A percentile compares a stretch with the other conserved stretches of the same genome.
Evolutionary conservation across 2,888 invertebrate species (phyloP).

Genomic region (Liopterus haemorrhoidalis): DNA sequence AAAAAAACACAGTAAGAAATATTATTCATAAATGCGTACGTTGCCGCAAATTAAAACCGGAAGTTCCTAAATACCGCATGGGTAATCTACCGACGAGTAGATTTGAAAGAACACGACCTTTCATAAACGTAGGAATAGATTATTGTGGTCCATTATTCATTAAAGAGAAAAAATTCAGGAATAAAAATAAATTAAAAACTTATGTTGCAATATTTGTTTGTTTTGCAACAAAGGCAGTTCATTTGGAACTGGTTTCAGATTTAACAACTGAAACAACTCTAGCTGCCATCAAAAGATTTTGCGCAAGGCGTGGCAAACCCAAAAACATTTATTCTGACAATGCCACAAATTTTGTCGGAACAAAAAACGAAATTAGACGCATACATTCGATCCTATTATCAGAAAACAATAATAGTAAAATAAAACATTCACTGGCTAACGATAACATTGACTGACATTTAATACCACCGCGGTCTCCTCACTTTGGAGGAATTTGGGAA

Average conservation of each 20-base stretch:
- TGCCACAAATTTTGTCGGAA: slow-evolving; percentile 6
- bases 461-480: background rate
- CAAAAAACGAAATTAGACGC: slow-evolving; percentile 2
- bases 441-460: slow-evolving; percentile 1
- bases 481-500: slow-evolving; percentile 5
- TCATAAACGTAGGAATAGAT: background rate
- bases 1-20: slow-evolving; percentile 4
- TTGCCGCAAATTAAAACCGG: background rate
- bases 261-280: background rate
- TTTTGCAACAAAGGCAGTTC: slow-evolving; percentile 2
- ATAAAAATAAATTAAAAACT: background rate
- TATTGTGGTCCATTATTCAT: slow-evolving; percentile 1
- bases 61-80: background rate
- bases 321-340: slow-evolving; percentile 1
- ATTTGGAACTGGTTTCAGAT: background rate
- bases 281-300: background rate
- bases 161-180: background rate
- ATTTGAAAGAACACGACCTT: slow-evolving; percentile 1
- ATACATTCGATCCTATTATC: no score
- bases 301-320: background rate
- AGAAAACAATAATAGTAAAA: background rate
- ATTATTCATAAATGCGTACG: background rate
- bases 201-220: slow-evolving; percentile 3
- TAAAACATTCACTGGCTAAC: background rate
- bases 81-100: background rate